Percentiles rank a stretch among this genome's conserved stretches.
Evolutionary conservation across 1,140 invertebrate species (phyloP).

Genomic region (Acromyrmex charruanus): DNA sequence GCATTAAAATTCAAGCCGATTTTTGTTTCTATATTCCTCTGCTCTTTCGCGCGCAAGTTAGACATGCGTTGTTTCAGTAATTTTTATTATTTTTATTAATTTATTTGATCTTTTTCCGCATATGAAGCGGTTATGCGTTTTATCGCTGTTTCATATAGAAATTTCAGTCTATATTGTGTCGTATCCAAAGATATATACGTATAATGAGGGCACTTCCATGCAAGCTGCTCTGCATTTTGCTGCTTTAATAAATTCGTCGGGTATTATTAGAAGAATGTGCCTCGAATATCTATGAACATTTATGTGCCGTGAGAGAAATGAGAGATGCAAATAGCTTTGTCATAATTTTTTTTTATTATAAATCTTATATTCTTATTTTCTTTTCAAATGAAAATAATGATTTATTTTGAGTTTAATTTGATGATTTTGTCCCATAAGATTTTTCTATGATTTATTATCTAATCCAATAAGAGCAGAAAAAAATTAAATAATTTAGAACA

Average conservation of each 20-base stretch:
- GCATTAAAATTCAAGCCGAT: not conserved
- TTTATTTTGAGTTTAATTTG: constrained; percentile 38
- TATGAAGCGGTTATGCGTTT: not conserved
- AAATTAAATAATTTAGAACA: not conserved
- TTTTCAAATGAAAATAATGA: constrained; percentile 23
- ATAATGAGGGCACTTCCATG: constrained; percentile 1
- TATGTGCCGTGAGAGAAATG: constrained; percentile 10
- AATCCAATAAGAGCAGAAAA: not conserved
- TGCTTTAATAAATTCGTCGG: constrained; percentile 43
- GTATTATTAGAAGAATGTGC: constrained; percentile 51
- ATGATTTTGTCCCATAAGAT: not conserved
- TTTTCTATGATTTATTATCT: not conserved
- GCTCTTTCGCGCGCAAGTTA: not conserved
- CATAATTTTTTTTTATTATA: constrained; percentile 40
- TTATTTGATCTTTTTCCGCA: not conserved
- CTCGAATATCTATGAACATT: constrained; percentile 34
- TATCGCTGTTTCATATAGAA: constrained; percentile 28
- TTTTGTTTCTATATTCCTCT: not conserved
- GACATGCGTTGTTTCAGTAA: not conserved
- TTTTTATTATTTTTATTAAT: not conserved
- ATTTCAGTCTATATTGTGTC: constrained; percentile 3
- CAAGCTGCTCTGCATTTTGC: not conserved
- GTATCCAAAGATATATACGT: constrained; percentile 22
- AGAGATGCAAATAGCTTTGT: constrained; percentile 25
- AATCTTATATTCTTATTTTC: constrained; percentile 31